phyloP scores from a whole-genome alignment of 2,113 vertebrate genomes.

The Oryzias melastigma region DNA sequence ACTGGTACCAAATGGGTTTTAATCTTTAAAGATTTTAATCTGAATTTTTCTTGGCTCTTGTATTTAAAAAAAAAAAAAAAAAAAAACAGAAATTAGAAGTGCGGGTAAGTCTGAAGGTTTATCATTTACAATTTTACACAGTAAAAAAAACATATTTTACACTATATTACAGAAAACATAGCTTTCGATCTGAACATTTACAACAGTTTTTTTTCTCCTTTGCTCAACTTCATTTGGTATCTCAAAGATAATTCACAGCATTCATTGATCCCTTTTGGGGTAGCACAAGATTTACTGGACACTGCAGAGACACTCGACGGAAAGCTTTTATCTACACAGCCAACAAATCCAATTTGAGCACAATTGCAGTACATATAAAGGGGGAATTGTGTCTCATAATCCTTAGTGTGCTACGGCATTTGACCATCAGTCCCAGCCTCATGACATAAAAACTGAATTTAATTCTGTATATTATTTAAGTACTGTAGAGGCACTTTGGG shows the following conservation, averaged over 20 bases:
- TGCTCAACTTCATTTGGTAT: slow-evolving; percentile 64
- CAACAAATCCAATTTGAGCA: slow-evolving; percentile 37
- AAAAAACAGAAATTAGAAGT: slow-evolving; percentile 3
- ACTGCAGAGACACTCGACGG: slow-evolving; percentile 42
- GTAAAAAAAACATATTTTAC: slow-evolving; percentile 38
- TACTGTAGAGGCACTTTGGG: slow-evolving; percentile 47
- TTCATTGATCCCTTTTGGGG: slow-evolving; percentile 56
- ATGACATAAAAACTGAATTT: slow-evolving; percentile 19
- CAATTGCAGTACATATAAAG: slow-evolving; percentile 27
- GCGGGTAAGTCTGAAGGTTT: slow-evolving; percentile 14
- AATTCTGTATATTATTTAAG: slow-evolving; percentile 25
- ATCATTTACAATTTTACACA: slow-evolving; percentile 61
- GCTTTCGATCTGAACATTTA: slow-evolving; percentile 53
- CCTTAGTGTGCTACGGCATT: slow-evolving; percentile 24
- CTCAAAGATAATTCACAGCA: slow-evolving; percentile 66
- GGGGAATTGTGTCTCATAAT: slow-evolving; percentile 27
- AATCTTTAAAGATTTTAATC: slow-evolving; percentile 79
- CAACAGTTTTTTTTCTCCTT: slow-evolving; percentile 39
- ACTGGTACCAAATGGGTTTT: slow-evolving; percentile 67
- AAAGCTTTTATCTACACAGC: slow-evolving; percentile 22
- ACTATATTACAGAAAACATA: slow-evolving; percentile 44
- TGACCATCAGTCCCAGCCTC: slow-evolving; percentile 27
- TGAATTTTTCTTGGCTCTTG: slow-evolving; percentile 66
- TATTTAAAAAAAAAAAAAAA: slow-evolving; percentile 52
- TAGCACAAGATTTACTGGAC: slow-evolving; percentile 45